These are phyloP conservation scores for Tangara arthus DNA, from an alignment of 2,797 vertebrate species.

Conservation along the genomic window DNA sequence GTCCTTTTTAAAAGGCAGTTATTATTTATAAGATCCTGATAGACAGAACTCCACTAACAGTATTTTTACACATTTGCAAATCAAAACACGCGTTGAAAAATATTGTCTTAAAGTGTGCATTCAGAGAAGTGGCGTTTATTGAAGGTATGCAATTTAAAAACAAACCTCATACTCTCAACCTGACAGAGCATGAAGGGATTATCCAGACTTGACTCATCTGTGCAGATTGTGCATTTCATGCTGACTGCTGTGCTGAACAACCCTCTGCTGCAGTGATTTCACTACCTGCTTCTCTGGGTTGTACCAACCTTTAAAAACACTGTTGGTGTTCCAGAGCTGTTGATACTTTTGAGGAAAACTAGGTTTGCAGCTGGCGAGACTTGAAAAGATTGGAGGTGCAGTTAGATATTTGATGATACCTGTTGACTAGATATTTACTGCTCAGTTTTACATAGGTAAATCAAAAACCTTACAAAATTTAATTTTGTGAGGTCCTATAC, in stretches of 20 bases:
- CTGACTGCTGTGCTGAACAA: conserved; percentile 29
- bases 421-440: neutral
- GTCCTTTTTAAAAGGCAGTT: neutral
- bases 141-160: conserved; percentile 15
- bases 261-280: neutral
- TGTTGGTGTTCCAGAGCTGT: neutral
- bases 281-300: neutral
- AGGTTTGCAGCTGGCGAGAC: neutral
- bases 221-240: conserved; percentile 27
- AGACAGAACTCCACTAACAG: neutral
- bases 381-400: neutral
- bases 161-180: neutral
- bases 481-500: neutral
- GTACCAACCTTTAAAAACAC: neutral
- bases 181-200: conserved; percentile 49
- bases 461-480: neutral
- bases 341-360: neutral
- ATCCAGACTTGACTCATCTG: conserved; percentile 48
- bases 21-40: neutral
- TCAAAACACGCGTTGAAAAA: neutral
- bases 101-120: neutral
- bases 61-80: neutral
- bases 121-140: neutral
- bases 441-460: neutral
- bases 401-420: neutral